These are phyloP conservation scores for Parnassius orleans DNA, from an alignment of 2,888 invertebrate species.

Conservation along the genomic window DNA sequence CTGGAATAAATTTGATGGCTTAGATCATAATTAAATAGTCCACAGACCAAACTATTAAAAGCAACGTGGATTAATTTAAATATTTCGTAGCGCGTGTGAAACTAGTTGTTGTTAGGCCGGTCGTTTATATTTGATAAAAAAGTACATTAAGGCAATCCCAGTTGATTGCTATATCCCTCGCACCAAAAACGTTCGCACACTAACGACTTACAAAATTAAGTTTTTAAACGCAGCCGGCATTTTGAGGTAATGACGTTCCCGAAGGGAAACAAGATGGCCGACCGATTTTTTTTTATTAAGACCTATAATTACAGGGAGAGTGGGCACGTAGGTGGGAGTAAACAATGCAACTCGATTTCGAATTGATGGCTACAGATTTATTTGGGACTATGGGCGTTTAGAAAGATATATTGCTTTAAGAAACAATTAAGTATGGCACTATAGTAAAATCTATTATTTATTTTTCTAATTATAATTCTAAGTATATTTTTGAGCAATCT, in stretches of 20 bases:
- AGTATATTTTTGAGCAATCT: too few relatives aligned
- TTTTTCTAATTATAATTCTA: too few relatives aligned
- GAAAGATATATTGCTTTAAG: not conserved
- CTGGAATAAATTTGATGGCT: too few relatives aligned
- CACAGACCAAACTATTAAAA: not conserved
- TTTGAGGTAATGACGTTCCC: constrained; percentile 28
- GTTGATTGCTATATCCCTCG: constrained; percentile 38
- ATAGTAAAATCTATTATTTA: too few relatives aligned
- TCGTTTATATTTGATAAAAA: constrained; percentile 22
- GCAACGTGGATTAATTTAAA: constrained; percentile 4
- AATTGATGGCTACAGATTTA: constrained; percentile 29
- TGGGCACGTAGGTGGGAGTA: constrained; percentile 39
- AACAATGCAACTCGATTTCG: constrained; percentile 30
- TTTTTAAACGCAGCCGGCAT: constrained; percentile 48
- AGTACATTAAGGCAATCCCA: constrained; percentile 25
- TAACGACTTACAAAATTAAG: constrained; percentile 60
- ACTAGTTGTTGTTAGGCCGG: constrained; percentile 12
- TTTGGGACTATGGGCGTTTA: constrained; percentile 13
- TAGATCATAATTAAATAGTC: not conserved
- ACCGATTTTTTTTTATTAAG: constrained; percentile 39
- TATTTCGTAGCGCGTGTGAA: constrained; percentile 19
- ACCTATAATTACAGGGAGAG: constrained; percentile 44
- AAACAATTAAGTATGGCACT: not conserved
- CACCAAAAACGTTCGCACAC: constrained; percentile 39
- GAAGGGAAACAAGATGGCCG: constrained; percentile 48